Percentiles rank a stretch among this genome's conserved stretches.
Evolutionary conservation across 2,888 invertebrate genomes (phyloP).

Genomic region (Standfussiana lucernea): DNA sequence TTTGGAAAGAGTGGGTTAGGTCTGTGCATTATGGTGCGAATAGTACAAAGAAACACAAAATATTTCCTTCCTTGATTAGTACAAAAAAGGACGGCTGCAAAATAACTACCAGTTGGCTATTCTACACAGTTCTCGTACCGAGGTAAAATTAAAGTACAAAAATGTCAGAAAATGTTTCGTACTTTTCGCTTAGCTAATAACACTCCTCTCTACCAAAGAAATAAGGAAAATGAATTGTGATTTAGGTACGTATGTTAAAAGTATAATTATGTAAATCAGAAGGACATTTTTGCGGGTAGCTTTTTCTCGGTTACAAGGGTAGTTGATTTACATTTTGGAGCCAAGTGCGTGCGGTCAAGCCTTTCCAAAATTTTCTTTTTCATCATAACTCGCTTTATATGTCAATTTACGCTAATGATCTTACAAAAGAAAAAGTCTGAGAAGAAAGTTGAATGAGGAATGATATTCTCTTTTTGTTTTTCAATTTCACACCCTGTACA

Average conservation of each 20-base stretch:
- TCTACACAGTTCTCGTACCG: not conserved
- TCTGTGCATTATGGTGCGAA: not conserved
- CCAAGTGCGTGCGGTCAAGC: slow-evolving; percentile 30
- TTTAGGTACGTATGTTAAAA: slow-evolving; percentile 35
- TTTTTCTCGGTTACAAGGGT: slow-evolving; percentile 37
- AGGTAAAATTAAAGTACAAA: not conserved
- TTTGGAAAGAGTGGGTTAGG: not conserved
- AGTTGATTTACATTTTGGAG: slow-evolving; percentile 36
- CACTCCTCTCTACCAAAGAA: slow-evolving; percentile 5
- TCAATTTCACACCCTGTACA: too few species aligned
- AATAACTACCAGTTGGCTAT: not conserved
- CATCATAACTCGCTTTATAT: not conserved
- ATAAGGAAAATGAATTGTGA: slow-evolving; percentile 38
- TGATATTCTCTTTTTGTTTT: too few species aligned
- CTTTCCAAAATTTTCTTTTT: slow-evolving; percentile 16
- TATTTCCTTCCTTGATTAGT: not conserved
- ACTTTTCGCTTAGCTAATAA: slow-evolving; percentile 36
- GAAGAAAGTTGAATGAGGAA: not conserved
- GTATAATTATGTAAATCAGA: slow-evolving; percentile 49
- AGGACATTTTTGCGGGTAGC: slow-evolving; percentile 30
- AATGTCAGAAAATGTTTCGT: slow-evolving; percentile 1
- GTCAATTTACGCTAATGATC: slow-evolving; percentile 1
- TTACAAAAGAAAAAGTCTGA: not conserved
- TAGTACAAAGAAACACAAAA: not conserved
- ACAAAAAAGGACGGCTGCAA: too few species aligned